Conservation (phyloP, 2,113 vertebrate genomes). For the Sturnus vulgaris region DNA sequence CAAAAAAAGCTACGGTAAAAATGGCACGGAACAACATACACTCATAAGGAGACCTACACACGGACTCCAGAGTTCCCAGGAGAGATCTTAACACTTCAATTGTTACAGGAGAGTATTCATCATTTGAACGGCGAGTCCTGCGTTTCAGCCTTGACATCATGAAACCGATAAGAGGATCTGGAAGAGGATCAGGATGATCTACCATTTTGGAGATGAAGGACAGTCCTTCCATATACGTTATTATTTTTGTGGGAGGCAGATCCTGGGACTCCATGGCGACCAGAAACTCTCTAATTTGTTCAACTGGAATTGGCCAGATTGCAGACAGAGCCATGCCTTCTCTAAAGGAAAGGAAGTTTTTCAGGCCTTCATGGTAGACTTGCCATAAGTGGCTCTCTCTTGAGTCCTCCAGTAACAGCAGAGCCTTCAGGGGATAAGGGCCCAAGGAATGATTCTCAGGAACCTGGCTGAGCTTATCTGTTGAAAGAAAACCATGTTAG, state of each 20-base stretch:
- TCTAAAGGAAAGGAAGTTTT: slow-evolving; percentile 6
- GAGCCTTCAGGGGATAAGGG: background rate
- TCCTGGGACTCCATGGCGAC: background rate
- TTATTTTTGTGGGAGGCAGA: background rate
- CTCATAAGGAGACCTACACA: slow-evolving; percentile 26
- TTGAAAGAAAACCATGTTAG: background rate
- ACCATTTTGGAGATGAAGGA: slow-evolving; percentile 12
- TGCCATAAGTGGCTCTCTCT: background rate
- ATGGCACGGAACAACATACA: background rate
- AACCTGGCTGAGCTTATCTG: background rate
- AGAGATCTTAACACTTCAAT: slow-evolving; percentile 8
- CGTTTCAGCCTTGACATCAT: background rate
- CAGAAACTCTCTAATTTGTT: slow-evolving; percentile 26
- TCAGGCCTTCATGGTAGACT: background rate
- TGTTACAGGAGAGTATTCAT: background rate
- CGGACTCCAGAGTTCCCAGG: slow-evolving; percentile 17
- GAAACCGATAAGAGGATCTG: background rate
- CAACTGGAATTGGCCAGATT: slow-evolving; percentile 12
- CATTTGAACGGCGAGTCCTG: background rate
- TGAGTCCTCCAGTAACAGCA: background rate
- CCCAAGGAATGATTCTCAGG: background rate
- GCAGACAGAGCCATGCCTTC: background rate
- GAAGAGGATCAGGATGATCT: slow-evolving; percentile 8
- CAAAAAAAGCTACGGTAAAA: slow-evolving; percentile 37
- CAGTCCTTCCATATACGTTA: slow-evolving; percentile 12